Base-by-base conservation (phyloP, 1,140 invertebrate species). In the Schlechtendalia chinensis region DNA sequence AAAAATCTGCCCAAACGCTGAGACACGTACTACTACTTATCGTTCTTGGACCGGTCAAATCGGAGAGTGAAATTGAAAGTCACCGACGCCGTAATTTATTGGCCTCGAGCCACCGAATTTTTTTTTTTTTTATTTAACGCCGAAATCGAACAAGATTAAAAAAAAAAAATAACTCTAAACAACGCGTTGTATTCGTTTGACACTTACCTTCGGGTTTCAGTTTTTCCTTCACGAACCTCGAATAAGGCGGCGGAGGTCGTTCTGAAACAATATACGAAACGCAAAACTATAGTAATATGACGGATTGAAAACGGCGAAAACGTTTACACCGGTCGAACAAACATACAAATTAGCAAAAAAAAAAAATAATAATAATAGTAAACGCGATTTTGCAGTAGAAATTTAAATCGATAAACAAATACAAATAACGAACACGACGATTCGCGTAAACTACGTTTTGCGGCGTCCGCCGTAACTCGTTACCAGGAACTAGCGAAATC, bases 201-300 rank as follows among this genome's bases (percentile, higher is more conserved):
- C 74, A 47, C 58, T 63, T 79, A 79, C 75, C 75, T 79, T 79
- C 75, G 17, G 75, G 75, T 79, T 79, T 79, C 8, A 79, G 58
- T 79, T 79, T 79, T 79, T 79, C 75, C 22, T 79, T 79, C n/a
- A 63, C 56, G 22, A 63, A 79, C 58, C 75, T 61, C 22, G 75
- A 79, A 50, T 79, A 79, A 29, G 75, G 75, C 3, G 75, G 75
- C 22, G 75, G 75, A 29, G 75, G 75, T 79, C 75, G 75, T 63
- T 79, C 75, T 79, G 58, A 61, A 79, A 79, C 75, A 79, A 61
- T 39, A 47, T 6, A 47, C 14, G 22, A 61, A 59, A 77, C n/a
- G n/a, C 22, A 61, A 77, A n/a, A 45, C 39, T 77, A 61, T 59
- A 50, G n/a, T n/a, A n/a, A n/a, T n/a, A n/a, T n/a, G n/a, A 11